Conservation (phyloP, 2,113 vertebrate species). For the Poecile atricapillus region DNA sequence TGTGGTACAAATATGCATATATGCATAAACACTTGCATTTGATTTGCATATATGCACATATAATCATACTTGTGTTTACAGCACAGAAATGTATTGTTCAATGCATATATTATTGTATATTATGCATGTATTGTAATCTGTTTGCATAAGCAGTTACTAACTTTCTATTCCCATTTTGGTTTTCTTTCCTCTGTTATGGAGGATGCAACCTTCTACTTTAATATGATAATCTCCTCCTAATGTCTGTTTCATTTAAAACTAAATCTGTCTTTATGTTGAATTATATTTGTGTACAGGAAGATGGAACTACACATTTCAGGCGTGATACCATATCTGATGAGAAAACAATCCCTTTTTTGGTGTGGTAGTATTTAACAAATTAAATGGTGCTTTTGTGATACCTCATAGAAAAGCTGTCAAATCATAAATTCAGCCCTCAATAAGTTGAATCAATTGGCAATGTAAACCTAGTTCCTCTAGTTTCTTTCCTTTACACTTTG, state of each 20-base stretch:
- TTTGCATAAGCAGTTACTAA: neutral
- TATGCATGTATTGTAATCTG: neutral
- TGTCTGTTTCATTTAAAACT: neutral
- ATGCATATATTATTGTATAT: neutral
- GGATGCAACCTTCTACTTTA: neutral
- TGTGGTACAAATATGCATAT: neutral
- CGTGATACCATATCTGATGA: neutral
- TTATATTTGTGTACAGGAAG: conserved; percentile 37
- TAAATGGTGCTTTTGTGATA: neutral
- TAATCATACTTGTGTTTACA: neutral
- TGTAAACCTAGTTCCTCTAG: neutral
- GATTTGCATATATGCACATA: conserved; percentile 1
- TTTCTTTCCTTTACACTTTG: neutral
- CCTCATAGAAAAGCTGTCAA: neutral
- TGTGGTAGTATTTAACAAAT: neutral
- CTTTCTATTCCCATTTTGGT: neutral
- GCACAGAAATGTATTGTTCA: neutral
- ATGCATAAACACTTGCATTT: neutral
- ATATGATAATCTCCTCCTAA: neutral
- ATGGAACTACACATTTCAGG: neutral
- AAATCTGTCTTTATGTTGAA: neutral
- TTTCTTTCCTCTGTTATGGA: neutral
- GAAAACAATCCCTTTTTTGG: neutral
- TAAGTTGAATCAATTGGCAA: neutral
- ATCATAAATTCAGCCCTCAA: neutral